phyloP scores from a whole-genome alignment of 2,797 vertebrate species.

The Pseudocheirus occidentalis region DNA sequence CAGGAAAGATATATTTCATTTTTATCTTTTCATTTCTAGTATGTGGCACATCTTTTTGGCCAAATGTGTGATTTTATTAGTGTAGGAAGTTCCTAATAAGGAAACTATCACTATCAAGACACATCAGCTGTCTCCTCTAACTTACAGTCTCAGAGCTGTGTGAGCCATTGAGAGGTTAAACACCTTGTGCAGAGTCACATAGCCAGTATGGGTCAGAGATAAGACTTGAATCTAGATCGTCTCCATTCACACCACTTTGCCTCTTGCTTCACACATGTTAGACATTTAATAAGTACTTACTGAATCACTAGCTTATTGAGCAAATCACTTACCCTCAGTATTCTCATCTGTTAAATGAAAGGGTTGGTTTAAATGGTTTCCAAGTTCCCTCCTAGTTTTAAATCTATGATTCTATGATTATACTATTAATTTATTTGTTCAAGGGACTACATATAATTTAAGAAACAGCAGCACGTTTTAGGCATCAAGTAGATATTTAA shows the following conservation, averaged over 20 bases:
- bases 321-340: constrained; percentile 6
- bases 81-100: not conserved
- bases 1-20: not conserved
- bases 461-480: constrained; percentile 25
- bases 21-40: not conserved
- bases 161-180: not conserved
- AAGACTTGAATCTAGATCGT: not conserved
- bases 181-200: not conserved
- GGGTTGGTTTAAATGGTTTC: not conserved
- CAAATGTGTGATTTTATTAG: not conserved
- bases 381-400: not conserved
- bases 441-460: not conserved
- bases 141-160: not conserved
- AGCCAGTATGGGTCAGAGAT: not conserved
- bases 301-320: not conserved
- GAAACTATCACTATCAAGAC: not conserved
- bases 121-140: not conserved
- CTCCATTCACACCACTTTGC: not conserved
- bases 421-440: not conserved
- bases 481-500: not conserved
- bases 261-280: not conserved
- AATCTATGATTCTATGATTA: not conserved
- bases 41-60: not conserved
- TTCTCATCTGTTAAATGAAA: constrained; percentile 10
- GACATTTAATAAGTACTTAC: not conserved